Evolutionary conservation across 2,113 vertebrate genomes (phyloP).

Genomic region (Chaenogobius annularis): DNA sequence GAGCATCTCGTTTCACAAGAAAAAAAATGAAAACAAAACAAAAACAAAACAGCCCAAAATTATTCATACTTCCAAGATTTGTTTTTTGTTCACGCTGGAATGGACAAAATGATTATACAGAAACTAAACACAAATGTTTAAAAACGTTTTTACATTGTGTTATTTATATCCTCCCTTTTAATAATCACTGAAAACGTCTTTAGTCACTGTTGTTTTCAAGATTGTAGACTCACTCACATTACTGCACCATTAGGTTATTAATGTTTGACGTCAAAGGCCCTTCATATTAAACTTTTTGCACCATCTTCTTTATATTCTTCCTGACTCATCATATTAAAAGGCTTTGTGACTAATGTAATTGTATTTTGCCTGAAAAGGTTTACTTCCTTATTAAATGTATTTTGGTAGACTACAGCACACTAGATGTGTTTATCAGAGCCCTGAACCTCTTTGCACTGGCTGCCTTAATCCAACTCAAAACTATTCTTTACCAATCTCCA

Average conservation of each 20-base stretch:
- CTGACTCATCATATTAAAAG: neutral
- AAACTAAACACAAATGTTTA: no score
- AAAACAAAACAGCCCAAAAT: no score
- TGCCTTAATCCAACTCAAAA: neutral
- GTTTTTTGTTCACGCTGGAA: neutral
- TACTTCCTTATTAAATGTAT: neutral
- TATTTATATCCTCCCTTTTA: no score
- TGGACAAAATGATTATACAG: no score
- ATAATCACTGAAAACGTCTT: no score
- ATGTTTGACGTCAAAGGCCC: no score
- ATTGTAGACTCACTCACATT: no score
- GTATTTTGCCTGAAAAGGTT: neutral
- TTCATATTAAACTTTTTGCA: no score
- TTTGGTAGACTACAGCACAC: neutral
- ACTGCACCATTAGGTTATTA: no score
- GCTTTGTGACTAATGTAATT: neutral
- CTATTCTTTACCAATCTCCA: constrained; percentile 21
- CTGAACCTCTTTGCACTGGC: neutral
- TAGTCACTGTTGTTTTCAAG: no score
- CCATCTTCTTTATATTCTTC: no score
- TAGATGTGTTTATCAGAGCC: neutral
- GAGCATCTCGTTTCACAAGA: neutral
- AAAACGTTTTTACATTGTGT: no score
- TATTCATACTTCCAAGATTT: neutral
- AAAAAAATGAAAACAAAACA: neutral